These are phyloP conservation scores for Margarornis squamiger DNA, from an alignment of 2,797 vertebrate genomes.

Conservation along the genomic window DNA sequence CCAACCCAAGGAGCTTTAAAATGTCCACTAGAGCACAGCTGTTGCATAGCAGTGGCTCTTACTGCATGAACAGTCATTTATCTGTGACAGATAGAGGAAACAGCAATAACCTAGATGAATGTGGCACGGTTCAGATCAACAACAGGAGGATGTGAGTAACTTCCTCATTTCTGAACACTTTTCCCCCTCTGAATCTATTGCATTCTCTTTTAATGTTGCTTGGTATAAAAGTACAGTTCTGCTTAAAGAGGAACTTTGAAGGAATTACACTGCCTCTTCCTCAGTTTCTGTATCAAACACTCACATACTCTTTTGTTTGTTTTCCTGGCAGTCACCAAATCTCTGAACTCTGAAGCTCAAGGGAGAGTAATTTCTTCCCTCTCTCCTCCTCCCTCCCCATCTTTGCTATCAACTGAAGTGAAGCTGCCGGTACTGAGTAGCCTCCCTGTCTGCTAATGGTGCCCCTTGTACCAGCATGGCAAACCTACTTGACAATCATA, in stretches of 20 bases:
- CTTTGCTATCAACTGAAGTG: neutral
- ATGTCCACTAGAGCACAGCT: neutral
- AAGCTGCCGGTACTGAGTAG: neutral
- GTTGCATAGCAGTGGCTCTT: neutral
- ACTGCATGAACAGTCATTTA: conserved; percentile 48
- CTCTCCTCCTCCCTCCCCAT: neutral
- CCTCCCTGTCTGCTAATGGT: neutral
- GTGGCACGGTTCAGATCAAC: neutral
- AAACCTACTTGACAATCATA: neutral
- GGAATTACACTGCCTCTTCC: neutral
- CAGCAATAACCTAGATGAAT: conserved; percentile 15
- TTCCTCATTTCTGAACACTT: neutral
- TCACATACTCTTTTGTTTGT: neutral
- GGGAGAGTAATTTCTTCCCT: neutral
- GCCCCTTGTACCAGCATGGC: neutral
- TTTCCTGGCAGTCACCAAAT: neutral
- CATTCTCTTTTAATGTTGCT: neutral
- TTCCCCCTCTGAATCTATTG: neutral
- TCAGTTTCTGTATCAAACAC: neutral
- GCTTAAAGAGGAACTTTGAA: neutral
- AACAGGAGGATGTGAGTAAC: neutral
- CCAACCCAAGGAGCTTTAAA: neutral
- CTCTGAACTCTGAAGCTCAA: neutral
- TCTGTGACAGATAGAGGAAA: conserved; percentile 18
- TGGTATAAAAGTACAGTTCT: neutral